Percentiles rank a stretch among this genome's conserved stretches.
Conservation (phyloP, 2,113 vertebrate species). For the Ochotona princeps region DNA sequence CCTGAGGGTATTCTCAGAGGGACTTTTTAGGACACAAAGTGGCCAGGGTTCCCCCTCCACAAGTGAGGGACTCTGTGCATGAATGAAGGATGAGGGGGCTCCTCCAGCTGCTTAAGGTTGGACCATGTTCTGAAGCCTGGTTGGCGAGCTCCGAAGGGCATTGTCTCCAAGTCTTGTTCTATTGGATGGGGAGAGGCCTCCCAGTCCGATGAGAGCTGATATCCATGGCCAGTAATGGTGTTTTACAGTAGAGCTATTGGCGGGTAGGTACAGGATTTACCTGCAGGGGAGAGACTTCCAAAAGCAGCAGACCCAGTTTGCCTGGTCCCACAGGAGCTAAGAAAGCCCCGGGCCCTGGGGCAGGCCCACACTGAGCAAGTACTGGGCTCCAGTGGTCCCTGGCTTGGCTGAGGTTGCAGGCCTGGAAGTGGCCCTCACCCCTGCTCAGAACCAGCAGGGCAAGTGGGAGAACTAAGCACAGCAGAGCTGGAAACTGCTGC, state of each 20-base stretch:
- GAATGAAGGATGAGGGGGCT: neutral
- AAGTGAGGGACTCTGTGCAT: neutral
- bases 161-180: neutral
- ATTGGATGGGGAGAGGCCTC: neutral
- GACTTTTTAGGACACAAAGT: no score
- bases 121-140: neutral
- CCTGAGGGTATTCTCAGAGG: no score
- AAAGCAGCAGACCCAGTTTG: neutral
- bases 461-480: neutral
- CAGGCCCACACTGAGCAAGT: neutral
- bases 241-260: neutral
- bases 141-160: neutral
- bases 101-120: neutral
- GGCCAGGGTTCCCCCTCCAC: no score
- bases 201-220: neutral
- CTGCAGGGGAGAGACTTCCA: neutral
- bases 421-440: neutral
- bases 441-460: neutral
- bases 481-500: neutral
- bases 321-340: neutral
- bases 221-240: neutral
- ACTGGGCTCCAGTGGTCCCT: neutral
- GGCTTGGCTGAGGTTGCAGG: neutral
- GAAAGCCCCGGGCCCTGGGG: rapidly evolving
- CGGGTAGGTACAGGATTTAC: neutral